Conservation (phyloP, 2,888 invertebrate genomes). For the Drosophila pseudotalamancana region DNA sequence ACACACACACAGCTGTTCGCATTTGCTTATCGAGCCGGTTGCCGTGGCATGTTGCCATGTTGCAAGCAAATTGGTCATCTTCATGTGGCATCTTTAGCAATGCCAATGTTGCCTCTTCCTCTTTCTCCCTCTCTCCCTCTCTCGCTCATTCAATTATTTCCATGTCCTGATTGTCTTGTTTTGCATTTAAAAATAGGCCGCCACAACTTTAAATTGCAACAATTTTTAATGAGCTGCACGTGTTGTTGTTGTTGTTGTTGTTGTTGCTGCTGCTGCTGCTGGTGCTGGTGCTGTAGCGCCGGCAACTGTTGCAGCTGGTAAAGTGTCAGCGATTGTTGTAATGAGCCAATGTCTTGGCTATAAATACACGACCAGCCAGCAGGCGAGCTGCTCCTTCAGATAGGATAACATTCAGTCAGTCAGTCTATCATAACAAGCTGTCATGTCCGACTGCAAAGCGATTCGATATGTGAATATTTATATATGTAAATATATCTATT, state of each 20-base stretch:
- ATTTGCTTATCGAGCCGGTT: slow-evolving; percentile 74
- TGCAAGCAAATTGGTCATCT: slow-evolving; percentile 77
- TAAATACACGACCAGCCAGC: slow-evolving; percentile 35
- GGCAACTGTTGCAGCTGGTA: slow-evolving; percentile 42
- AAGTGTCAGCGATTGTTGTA: slow-evolving; percentile 71
- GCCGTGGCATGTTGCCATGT: slow-evolving; percentile 67
- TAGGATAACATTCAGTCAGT: slow-evolving; percentile 44
- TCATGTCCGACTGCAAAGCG: slow-evolving; percentile 22
- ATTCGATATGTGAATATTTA: slow-evolving; percentile 4
- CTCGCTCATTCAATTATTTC: slow-evolving; percentile 78
- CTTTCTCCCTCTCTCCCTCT: neutral
- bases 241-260: slow-evolving; percentile 14
- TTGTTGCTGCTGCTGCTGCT: slow-evolving; percentile 13
- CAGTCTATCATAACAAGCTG: slow-evolving; percentile 33
- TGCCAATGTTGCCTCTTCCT: slow-evolving; percentile 42
- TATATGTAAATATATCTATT: too few relatives aligned
- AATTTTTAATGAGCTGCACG: slow-evolving; percentile 68
- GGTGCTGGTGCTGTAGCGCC: slow-evolving; percentile 43
- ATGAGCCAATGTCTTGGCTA: slow-evolving; percentile 67
- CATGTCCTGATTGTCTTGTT: slow-evolving; percentile 80
- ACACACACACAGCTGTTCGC: slow-evolving; percentile 31
- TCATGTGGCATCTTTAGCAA: slow-evolving; percentile 63
- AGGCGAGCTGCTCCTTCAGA: slow-evolving; percentile 18
- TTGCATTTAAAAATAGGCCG: slow-evolving; percentile 77
- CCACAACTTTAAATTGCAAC: slow-evolving; percentile 69